These are phyloP conservation scores for Gasterosteus nipponicus DNA, from an alignment of 2,113 vertebrate species.

Conservation along the genomic window DNA sequence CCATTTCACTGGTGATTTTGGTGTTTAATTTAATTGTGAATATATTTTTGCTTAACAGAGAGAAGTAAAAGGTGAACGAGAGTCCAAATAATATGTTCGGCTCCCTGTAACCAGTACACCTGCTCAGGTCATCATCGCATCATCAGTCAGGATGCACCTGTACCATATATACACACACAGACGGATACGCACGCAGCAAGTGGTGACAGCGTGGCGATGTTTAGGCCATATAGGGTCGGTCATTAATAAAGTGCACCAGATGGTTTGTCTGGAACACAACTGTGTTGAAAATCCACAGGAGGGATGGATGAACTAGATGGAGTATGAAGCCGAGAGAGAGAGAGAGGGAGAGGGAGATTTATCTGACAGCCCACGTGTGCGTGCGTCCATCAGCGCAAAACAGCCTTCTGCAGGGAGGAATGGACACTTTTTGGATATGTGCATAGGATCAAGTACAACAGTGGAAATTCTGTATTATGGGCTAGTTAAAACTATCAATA, in stretches of 20 bases:
- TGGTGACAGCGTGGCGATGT: slow-evolving; percentile 65
- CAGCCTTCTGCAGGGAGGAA: not conserved
- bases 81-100: slow-evolving; percentile 27
- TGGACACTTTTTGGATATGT: not conserved
- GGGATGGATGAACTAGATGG: slow-evolving; percentile 60
- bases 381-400: too few species aligned
- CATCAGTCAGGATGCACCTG: slow-evolving; percentile 74
- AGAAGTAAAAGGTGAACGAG: slow-evolving; percentile 13
- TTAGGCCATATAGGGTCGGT: slow-evolving; percentile 75
- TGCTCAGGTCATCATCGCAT: slow-evolving; percentile 58
- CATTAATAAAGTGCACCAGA: slow-evolving; percentile 81
- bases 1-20: not conserved
- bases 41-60: slow-evolving; percentile 13
- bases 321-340: slow-evolving; percentile 27
- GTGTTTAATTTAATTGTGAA: slow-evolving; percentile 4
- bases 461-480: not conserved
- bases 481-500: slow-evolving; percentile 15
- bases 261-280: slow-evolving; percentile 80
- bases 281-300: slow-evolving; percentile 75
- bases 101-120: slow-evolving; percentile 47
- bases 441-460: not conserved
- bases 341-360: not conserved
- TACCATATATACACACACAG: slow-evolving; percentile 39
- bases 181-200: slow-evolving; percentile 40
- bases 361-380: too few species aligned